Evolutionary conservation across 2,113 vertebrate species (phyloP).

Genomic region (Oryzias javanicus): DNA sequence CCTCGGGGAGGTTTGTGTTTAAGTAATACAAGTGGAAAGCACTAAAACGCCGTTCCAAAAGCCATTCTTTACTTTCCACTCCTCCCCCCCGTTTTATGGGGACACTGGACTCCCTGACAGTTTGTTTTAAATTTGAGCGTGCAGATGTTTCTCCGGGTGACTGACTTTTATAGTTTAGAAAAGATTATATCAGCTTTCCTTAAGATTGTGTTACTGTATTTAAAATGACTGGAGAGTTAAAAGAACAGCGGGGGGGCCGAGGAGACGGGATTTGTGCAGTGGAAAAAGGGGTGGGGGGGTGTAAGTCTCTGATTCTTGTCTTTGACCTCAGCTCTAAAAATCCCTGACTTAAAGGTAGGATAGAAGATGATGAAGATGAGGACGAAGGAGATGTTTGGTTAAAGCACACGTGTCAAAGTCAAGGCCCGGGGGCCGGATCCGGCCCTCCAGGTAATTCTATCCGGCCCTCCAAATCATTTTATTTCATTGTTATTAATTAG

Average conservation of each 20-base stretch:
- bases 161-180: conserved; percentile 86
- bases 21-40: conserved; percentile 60
- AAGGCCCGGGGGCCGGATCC: too few relatives aligned
- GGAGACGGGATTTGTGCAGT: conserved; percentile 30
- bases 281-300: conserved; percentile 18
- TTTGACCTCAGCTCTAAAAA: conserved; percentile 16
- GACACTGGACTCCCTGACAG: conserved; percentile 81
- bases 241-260: conserved; percentile 13
- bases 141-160: conserved; percentile 86
- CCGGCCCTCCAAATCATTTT: too few relatives aligned
- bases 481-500: too few relatives aligned
- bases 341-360: conserved; percentile 25
- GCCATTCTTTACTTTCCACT: conserved; percentile 50
- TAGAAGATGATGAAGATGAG: conserved; percentile 12
- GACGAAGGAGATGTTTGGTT: conserved; percentile 26
- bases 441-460: too few relatives aligned
- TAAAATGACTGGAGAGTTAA: conserved; percentile 66
- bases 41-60: conserved; percentile 60
- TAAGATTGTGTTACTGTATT: conserved; percentile 85
- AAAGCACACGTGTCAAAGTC: too few relatives aligned
- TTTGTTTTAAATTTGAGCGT: conserved; percentile 86
- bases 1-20: conserved; percentile 56
- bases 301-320: conserved; percentile 66
- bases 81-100: conserved; percentile 72
- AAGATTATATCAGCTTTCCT: conserved; percentile 85